Evolutionary conservation across 2,797 vertebrate genomes (phyloP).

Genomic region (Botia almorhae): DNA sequence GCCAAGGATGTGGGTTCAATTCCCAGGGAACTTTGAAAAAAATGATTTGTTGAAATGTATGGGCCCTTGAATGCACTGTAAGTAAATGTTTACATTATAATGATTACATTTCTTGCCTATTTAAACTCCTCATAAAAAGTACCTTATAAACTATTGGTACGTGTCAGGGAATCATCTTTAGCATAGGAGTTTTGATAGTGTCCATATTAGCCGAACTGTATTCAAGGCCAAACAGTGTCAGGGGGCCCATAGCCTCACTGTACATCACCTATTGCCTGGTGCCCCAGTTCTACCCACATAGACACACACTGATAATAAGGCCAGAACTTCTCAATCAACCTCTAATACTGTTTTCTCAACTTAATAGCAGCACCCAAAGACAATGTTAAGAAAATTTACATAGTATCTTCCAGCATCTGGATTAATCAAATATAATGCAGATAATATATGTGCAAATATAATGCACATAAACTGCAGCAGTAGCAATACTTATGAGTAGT

Average conservation of each 20-base stretch:
- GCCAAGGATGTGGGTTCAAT: neutral
- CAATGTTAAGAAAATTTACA: neutral
- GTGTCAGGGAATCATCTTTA: neutral
- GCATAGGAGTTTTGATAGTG: neutral
- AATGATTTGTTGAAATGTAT: neutral
- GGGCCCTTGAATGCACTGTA: neutral
- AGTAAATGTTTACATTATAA: neutral
- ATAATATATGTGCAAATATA: too few relatives aligned
- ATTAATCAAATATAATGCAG: neutral
- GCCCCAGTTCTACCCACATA: slow-evolving; percentile 37
- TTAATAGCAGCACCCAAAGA: slow-evolving; percentile 22
- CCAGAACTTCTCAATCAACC: slow-evolving; percentile 41
- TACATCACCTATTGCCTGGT: slow-evolving; percentile 2
- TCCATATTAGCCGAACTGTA: neutral
- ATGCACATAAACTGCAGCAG: neutral
- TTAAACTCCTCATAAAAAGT: neutral
- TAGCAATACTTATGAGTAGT: neutral
- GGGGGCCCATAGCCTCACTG: neutral
- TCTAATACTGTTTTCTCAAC: slow-evolving; percentile 55
- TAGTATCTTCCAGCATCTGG: neutral
- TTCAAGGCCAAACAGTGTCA: neutral
- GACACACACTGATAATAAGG: slow-evolving; percentile 45
- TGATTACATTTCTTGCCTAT: neutral
- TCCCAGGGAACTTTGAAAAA: neutral
- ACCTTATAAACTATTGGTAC: neutral